Evolutionary conservation across 1,140 invertebrate genomes (phyloP), one percentile per base, ranked within the genome.

Genomic region (Schlechtendalia chinensis): DNA sequence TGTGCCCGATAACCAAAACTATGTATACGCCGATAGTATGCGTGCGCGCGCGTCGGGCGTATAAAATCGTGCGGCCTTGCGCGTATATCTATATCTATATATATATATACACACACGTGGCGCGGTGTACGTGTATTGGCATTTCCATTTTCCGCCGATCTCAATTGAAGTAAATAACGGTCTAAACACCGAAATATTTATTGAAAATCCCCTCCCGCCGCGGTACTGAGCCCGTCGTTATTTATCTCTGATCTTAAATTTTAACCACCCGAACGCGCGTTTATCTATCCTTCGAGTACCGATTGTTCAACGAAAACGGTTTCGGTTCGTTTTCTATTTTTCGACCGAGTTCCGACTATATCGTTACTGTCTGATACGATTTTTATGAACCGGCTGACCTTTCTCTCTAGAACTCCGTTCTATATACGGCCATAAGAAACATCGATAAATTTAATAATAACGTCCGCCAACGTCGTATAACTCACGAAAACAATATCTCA

Each of bases 201-300:
- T 71, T 54, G 24, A 71, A 71, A 71, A 71, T 53, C 8, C 5
- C 24, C 8, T 6, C 17, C 16, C 17, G 2, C 17, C 17, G 47
- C 8, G 14, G 14, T 19, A 19, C 69, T 1, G 12, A 27, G 16
- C 24, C 47, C 10, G 24, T 53, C 47, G 17, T 53, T 71, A 53
- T 71, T 71, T 71, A 71, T 71, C 50, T 71, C 16, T 1, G 17
- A 71, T 29, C 47, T 71, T 71, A 29, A n/a, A 71, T 53, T 71
- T 19, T 71, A 71, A 53, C 47, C 24, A 53, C 50, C 17, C 12
- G 22, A 53, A 71, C 45, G 19, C 22, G 24, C 10, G 5, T 69
- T n/a, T 22, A 22, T 39, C 47, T 53, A 29, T 19, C 22, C 22
- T 50, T 8, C 39, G 22, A 50, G 16, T 50, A 69, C 50, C 47